These are phyloP conservation scores for Petrolisthes cinctipes DNA, from an alignment of 2,888 invertebrate genomes.

Conservation along the genomic window DNA sequence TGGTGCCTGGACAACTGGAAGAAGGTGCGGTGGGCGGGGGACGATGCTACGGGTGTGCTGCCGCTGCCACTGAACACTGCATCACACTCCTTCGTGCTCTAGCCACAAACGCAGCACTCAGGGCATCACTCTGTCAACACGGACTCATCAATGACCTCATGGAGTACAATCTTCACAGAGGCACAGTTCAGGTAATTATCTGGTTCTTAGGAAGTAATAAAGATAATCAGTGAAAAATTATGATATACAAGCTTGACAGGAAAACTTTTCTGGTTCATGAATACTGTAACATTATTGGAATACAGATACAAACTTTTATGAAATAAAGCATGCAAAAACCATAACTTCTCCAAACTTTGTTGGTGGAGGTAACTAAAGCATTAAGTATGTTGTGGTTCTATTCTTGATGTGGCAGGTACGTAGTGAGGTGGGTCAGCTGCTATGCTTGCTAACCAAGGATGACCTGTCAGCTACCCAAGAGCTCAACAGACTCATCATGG, in stretches of 20 bases:
- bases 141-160: slow-evolving; percentile 91
- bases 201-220: background rate
- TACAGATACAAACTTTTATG: too few relatives aligned
- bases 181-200: slow-evolving; percentile 76
- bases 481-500: slow-evolving; percentile 84
- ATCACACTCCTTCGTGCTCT: slow-evolving; percentile 89
- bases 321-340: too few relatives aligned
- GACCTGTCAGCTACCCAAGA: slow-evolving; percentile 85
- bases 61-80: slow-evolving; percentile 93
- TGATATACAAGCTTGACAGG: too few relatives aligned
- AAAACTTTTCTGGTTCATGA: too few relatives aligned
- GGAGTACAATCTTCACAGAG: slow-evolving; percentile 89
- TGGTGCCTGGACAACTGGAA: slow-evolving; percentile 27
- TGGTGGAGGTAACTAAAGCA: background rate
- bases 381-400: background rate
- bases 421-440: slow-evolving; percentile 87
- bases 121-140: slow-evolving; percentile 82
- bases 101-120: slow-evolving; percentile 82
- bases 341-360: background rate
- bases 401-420: slow-evolving; percentile 75
- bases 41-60: slow-evolving; percentile 76
- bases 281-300: too few relatives aligned
- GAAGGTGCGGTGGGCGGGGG: slow-evolving; percentile 49
- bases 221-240: background rate
- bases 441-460: slow-evolving; percentile 90